Conservation (phyloP, 1,140 invertebrate genomes). For the Heliconius hewitsoni region DNA sequence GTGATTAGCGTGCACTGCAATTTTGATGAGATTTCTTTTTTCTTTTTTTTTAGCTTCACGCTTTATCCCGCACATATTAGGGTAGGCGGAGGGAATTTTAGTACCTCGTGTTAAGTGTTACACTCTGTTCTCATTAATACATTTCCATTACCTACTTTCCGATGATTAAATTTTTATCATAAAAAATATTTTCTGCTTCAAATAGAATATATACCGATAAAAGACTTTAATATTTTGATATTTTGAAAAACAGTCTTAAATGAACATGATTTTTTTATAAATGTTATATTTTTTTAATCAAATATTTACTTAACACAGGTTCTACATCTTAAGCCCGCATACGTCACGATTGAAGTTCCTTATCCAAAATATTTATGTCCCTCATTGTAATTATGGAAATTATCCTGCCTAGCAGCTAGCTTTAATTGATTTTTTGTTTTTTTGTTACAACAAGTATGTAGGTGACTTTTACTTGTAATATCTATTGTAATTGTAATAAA, state of each 20-base stretch:
- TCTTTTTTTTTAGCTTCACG: no score
- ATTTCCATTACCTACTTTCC: no score
- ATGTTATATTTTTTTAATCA: slow-evolving; percentile 9
- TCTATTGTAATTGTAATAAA: not conserved
- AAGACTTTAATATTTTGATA: no score
- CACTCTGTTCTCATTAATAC: no score
- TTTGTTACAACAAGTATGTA: not conserved
- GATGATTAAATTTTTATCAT: no score
- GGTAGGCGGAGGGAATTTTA: no score
- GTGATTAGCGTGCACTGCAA: not conserved
- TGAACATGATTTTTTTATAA: not conserved
- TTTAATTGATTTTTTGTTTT: not conserved
- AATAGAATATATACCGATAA: no score
- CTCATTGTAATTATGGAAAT: slow-evolving; percentile 52
- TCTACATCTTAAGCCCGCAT: slow-evolving; percentile 39
- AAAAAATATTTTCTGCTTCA: no score
- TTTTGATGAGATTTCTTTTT: no score
- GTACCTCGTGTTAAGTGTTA: no score
- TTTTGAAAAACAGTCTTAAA: no score
- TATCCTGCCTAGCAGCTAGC: slow-evolving; percentile 8
- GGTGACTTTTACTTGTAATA: not conserved
- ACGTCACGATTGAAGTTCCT: slow-evolving; percentile 38
- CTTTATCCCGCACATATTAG: no score
- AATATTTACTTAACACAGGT: slow-evolving; percentile 29
- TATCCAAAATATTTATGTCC: slow-evolving; percentile 67